phyloP scores from a whole-genome alignment of 2,797 vertebrate species.

The Catamblyrhynchus diadema region DNA sequence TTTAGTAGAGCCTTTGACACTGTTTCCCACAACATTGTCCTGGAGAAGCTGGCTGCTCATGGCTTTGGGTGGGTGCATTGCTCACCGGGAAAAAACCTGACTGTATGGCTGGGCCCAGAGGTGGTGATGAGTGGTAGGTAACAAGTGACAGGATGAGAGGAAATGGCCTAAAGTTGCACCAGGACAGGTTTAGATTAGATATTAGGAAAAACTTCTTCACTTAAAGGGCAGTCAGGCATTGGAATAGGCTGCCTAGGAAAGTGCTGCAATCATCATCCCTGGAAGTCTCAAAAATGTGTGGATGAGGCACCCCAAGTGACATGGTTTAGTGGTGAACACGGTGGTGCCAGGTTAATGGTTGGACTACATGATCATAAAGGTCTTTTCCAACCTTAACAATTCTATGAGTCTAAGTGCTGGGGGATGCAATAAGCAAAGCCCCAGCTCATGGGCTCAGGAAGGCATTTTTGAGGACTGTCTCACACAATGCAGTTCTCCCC shows the following conservation, averaged over 20 bases:
- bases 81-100: neutral
- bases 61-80: neutral
- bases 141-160: neutral
- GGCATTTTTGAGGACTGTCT: neutral
- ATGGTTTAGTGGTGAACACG: neutral
- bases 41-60: neutral
- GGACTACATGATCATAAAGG: fast-evolving
- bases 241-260: neutral
- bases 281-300: neutral
- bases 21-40: neutral
- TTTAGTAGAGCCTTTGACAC: neutral
- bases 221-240: neutral
- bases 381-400: neutral
- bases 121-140: neutral
- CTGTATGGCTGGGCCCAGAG: neutral
- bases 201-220: neutral
- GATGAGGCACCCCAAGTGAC: neutral
- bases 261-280: neutral
- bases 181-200: neutral
- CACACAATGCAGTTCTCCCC: neutral
- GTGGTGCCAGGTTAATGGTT: neutral
- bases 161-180: neutral
- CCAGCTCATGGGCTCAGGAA: neutral
- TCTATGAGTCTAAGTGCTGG: neutral
- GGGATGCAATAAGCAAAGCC: neutral